Evolutionary conservation across 2,797 vertebrate species (phyloP).

Genomic region (Pangasius krempfi): DNA sequence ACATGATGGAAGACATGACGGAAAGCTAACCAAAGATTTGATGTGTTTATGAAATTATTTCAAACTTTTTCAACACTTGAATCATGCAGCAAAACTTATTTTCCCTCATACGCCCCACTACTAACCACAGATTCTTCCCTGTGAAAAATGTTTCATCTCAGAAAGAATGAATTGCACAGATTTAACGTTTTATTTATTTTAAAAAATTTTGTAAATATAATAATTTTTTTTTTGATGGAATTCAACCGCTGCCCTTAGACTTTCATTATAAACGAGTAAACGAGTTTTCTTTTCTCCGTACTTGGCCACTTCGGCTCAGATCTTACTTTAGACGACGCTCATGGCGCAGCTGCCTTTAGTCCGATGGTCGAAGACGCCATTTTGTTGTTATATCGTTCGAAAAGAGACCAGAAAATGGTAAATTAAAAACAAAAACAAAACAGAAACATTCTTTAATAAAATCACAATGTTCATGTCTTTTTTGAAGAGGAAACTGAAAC

Average conservation of each 20-base stretch:
- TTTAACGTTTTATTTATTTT: no score
- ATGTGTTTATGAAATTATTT: no score
- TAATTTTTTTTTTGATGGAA: not conserved
- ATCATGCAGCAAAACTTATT: not conserved
- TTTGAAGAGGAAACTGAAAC: not conserved
- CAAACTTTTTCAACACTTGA: not conserved
- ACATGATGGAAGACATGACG: no score
- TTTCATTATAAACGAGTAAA: not conserved
- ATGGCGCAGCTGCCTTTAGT: no score
- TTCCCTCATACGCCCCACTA: not conserved
- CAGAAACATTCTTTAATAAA: no score
- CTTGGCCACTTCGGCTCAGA: not conserved
- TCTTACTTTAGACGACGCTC: no score
- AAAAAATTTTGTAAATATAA: not conserved
- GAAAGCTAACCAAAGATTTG: no score
- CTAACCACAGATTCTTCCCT: no score
- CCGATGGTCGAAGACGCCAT: not conserved
- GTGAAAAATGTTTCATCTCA: not conserved
- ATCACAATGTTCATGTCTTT: not conserved
- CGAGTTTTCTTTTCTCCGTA: not conserved
- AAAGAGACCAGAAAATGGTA: not conserved
- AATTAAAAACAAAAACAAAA: not conserved
- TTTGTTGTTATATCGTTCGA: not conserved
- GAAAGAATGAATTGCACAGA: no score
- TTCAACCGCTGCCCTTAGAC: not conserved